phyloP scores from a whole-genome alignment of 2,888 invertebrate genomes.

The Gasteruption jaculator region DNA sequence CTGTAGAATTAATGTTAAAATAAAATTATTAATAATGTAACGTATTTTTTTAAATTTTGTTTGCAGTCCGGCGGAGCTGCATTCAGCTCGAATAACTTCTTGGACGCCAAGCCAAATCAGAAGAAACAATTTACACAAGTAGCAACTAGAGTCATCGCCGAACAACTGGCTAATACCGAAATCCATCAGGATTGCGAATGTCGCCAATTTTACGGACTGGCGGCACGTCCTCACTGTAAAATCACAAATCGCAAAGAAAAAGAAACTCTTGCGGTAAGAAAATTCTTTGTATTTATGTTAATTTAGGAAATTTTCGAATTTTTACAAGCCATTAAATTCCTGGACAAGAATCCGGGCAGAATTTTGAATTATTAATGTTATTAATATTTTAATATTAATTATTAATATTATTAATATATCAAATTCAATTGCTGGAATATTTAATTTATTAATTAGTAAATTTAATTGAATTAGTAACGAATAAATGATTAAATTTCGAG shows the following conservation, averaged over 20 bases:
- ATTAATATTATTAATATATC: not conserved
- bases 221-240: constrained; percentile 41
- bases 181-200: constrained; percentile 48
- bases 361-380: no score
- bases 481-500: no score
- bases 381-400: not conserved
- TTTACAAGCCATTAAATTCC: not conserved
- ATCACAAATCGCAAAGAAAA: constrained; percentile 43
- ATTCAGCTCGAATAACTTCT: constrained; percentile 62
- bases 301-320: not conserved
- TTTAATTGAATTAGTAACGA: no score
- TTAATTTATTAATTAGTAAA: no score
- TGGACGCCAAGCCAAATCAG: constrained; percentile 55
- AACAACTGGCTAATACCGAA: constrained; percentile 38
- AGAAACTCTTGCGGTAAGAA: constrained; percentile 31
- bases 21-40: no score
- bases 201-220: constrained; percentile 30
- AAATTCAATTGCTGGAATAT: no score
- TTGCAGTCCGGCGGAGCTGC: constrained; percentile 62
- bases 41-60: no score
- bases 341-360: no score
- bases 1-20: no score
- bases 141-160: constrained; percentile 41
- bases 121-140: constrained; percentile 62
- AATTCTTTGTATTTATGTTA: not conserved